A percentile compares a stretch with the other conserved stretches of the same genome.
These are phyloP conservation scores for Campaea margaritaria DNA, from an alignment of 2,888 invertebrate species.

Conservation along the genomic window DNA sequence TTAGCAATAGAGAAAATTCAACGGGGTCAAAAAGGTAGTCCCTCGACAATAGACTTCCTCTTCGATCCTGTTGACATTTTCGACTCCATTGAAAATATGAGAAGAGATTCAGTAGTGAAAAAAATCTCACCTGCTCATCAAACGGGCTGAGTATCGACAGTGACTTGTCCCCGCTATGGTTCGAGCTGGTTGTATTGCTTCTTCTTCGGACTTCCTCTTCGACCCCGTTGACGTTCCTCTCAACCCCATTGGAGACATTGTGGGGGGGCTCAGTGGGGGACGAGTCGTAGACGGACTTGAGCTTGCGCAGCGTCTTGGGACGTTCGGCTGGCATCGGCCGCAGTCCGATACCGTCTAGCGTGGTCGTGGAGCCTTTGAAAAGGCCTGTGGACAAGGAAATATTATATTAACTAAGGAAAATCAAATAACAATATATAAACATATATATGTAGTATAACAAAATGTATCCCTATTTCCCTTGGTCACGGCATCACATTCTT, in stretches of 20 bases:
- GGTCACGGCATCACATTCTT: no score
- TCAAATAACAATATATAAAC: no score
- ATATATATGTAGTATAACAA: no score
- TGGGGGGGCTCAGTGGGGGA: constrained; percentile 68
- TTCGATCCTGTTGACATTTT: not conserved
- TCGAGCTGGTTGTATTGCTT: constrained; percentile 76
- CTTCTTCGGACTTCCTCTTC: constrained; percentile 82
- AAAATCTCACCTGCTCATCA: constrained; percentile 88
- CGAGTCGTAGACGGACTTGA: constrained; percentile 90
- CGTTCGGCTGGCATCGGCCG: constrained; percentile 88
- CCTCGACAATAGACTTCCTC: no score
- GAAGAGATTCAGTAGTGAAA: no score
- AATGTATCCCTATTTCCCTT: no score
- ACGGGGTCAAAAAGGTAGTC: no score
- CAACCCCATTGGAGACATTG: constrained; percentile 72
- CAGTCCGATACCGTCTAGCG: constrained; percentile 86
- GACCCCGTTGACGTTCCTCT: constrained; percentile 68
- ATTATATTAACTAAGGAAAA: no score
- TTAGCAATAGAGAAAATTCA: no score
- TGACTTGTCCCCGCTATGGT: constrained; percentile 79
- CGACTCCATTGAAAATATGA: no score
- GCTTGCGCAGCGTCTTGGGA: constrained; percentile 90
- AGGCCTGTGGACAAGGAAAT: constrained; percentile 89
- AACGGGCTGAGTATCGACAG: constrained; percentile 92
- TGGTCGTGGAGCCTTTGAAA: constrained; percentile 92